phyloP scores from a whole-genome alignment of 2,888 invertebrate species.

The Gasteruption jaculator region DNA sequence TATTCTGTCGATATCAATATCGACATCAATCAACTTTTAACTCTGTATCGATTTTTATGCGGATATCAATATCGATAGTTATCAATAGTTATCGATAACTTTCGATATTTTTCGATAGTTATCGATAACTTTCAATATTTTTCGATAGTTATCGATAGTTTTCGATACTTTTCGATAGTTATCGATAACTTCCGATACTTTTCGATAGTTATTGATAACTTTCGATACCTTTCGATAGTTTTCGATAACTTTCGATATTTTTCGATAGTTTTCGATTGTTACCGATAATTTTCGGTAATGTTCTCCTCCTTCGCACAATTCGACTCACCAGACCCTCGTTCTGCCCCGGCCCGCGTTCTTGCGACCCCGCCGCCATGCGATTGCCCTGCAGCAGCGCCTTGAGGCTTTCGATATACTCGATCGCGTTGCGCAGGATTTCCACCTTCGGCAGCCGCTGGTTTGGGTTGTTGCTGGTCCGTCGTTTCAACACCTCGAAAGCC shows the following conservation, averaged over 20 bases:
- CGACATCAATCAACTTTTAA: too few relatives aligned
- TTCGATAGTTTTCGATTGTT: background rate
- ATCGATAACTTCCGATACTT: too few relatives aligned
- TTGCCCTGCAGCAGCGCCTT: conserved; percentile 77
- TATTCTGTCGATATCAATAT: too few relatives aligned
- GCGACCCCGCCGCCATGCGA: conserved; percentile 36
- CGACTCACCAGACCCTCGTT: conserved; percentile 19
- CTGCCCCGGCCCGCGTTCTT: conserved; percentile 32
- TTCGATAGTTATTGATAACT: too few relatives aligned
- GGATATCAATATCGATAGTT: too few relatives aligned
- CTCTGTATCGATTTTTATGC: too few relatives aligned
- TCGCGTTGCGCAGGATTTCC: conserved; percentile 94
- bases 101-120: too few relatives aligned
- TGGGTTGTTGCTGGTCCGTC: conserved; percentile 90
- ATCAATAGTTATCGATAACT: too few relatives aligned
- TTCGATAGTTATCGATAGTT: too few relatives aligned
- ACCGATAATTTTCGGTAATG: background rate
- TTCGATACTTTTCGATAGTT: too few relatives aligned
- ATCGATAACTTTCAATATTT: too few relatives aligned
- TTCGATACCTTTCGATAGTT: too few relatives aligned
- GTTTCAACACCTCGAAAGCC: conserved; percentile 92
- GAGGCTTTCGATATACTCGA: conserved; percentile 93
- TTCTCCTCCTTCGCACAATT: conserved; percentile 18
- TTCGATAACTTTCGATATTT: background rate
- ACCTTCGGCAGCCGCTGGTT: conserved; percentile 96